Percentiles rank a stretch among this genome's conserved stretches.
Conservation (phyloP, 2,113 vertebrate species). For the Halichoeres trimaculatus region DNA sequence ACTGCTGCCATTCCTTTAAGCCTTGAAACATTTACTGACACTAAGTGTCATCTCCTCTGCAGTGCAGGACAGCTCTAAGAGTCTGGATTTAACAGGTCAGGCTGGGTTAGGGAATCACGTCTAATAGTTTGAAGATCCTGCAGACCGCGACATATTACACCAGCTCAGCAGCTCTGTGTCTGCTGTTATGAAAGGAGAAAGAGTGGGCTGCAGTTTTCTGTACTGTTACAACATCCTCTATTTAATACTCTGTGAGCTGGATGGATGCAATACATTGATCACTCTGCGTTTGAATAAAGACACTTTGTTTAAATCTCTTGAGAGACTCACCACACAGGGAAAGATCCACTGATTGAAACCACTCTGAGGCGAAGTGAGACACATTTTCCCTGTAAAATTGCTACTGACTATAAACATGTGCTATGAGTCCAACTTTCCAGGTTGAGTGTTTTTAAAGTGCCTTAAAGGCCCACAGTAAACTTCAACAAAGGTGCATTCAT, state of each 20-base stretch:
- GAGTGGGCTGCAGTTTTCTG: constrained; percentile 19
- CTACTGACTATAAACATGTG: constrained; percentile 42
- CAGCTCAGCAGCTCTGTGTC: constrained; percentile 2
- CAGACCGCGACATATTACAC: constrained; percentile 3
- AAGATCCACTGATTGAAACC: constrained; percentile 10
- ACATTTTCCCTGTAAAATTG: constrained; percentile 58
- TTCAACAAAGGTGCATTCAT: constrained; percentile 53
- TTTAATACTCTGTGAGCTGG: constrained; percentile 8
- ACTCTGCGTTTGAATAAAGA: constrained; percentile 14
- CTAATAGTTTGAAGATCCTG: neutral
- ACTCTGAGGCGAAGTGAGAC: constrained; percentile 42
- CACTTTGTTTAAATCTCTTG: constrained; percentile 5
- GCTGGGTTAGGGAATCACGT: constrained; percentile 46
- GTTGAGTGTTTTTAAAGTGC: constrained; percentile 6
- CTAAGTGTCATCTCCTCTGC: neutral
- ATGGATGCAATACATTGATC: neutral
- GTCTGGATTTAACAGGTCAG: constrained; percentile 44
- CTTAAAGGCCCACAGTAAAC: constrained; percentile 34
- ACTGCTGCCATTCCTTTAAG: constrained; percentile 12
- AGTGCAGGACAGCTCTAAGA: neutral
- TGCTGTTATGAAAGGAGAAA: constrained; percentile 13
- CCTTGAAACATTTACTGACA: neutral
- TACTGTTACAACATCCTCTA: neutral
- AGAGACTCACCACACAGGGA: neutral
- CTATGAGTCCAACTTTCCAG: constrained; percentile 60